Evolutionary conservation across 2,113 vertebrate genomes (phyloP).

Genomic region (Gnathonemus longibarbis): DNA sequence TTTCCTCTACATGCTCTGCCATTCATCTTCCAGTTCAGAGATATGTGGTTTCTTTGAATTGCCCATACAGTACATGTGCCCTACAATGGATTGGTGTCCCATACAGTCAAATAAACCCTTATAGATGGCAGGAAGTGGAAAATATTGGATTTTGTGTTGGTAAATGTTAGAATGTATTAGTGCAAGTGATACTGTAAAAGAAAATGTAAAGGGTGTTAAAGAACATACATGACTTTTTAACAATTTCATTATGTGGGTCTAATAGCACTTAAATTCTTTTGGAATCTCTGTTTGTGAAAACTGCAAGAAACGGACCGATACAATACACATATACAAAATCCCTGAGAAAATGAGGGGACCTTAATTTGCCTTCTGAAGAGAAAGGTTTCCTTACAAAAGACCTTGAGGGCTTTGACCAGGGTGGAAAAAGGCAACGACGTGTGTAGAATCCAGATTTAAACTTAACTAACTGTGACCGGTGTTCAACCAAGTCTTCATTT

Average conservation of each 20-base stretch:
- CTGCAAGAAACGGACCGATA: not conserved
- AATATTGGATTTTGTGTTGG: not conserved
- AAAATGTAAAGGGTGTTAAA: not conserved
- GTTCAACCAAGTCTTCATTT: not conserved
- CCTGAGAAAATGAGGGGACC: not conserved
- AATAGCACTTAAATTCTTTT: not conserved
- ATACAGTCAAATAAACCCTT: not conserved
- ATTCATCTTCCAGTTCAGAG: not conserved
- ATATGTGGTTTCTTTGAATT: not conserved
- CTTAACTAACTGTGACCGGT: not conserved
- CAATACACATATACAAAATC: not conserved
- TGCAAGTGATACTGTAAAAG: not conserved
- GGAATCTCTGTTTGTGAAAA: not conserved
- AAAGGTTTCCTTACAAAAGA: not conserved
- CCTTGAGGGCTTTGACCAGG: not conserved
- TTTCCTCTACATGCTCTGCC: not conserved
- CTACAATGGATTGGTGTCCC: not conserved
- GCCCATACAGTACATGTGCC: not conserved
- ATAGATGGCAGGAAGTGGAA: not conserved
- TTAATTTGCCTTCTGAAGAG: constrained; percentile 22
- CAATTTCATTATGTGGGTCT: not conserved
- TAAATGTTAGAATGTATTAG: not conserved
- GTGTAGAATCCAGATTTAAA: not conserved
- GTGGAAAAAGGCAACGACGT: constrained; percentile 3
- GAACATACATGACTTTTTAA: not conserved